Conservation (phyloP, 1,140 invertebrate genomes). For the Micrasema minimum region DNA sequence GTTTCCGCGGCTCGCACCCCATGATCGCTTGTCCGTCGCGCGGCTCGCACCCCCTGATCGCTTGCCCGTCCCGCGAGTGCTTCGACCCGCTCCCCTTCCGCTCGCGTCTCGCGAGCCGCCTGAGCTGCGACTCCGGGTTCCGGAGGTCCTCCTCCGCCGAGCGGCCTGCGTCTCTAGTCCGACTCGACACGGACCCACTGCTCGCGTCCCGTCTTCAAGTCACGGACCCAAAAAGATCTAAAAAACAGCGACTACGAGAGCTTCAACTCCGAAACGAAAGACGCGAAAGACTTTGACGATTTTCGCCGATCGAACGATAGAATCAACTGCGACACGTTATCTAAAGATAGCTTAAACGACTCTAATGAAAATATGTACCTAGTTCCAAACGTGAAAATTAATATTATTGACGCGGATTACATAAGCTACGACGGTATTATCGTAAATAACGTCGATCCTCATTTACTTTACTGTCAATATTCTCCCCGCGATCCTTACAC, state of each 20-base stretch:
- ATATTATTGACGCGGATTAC: constrained; percentile 64
- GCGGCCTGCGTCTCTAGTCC: constrained; percentile 37
- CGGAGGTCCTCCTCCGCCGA: constrained; percentile 37
- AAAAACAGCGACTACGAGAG: constrained; percentile 28
- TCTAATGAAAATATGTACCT: constrained; percentile 40
- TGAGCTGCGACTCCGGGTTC: constrained; percentile 50
- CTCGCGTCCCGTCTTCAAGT: no score
- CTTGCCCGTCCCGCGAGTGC: constrained; percentile 56
- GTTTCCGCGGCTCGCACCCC: constrained; percentile 62
- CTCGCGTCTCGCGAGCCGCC: constrained; percentile 45
- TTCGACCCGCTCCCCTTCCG: constrained; percentile 47
- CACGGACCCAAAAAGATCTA: constrained; percentile 5
- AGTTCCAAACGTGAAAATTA: constrained; percentile 67
- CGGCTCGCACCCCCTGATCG: constrained; percentile 54
- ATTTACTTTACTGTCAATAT: constrained; percentile 60
- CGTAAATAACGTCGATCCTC: constrained; percentile 67
- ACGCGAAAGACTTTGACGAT: constrained; percentile 34
- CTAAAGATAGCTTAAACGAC: constrained; percentile 33
- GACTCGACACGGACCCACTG: constrained; percentile 59
- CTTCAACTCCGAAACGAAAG: constrained; percentile 33
- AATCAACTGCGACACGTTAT: constrained; percentile 10
- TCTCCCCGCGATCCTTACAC: constrained; percentile 76
- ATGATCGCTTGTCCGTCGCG: constrained; percentile 56
- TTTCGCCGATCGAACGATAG: constrained; percentile 8
- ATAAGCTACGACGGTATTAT: constrained; percentile 61